phyloP scores from a whole-genome alignment of 2,888 invertebrate genomes.

The Globia sparganii region DNA sequence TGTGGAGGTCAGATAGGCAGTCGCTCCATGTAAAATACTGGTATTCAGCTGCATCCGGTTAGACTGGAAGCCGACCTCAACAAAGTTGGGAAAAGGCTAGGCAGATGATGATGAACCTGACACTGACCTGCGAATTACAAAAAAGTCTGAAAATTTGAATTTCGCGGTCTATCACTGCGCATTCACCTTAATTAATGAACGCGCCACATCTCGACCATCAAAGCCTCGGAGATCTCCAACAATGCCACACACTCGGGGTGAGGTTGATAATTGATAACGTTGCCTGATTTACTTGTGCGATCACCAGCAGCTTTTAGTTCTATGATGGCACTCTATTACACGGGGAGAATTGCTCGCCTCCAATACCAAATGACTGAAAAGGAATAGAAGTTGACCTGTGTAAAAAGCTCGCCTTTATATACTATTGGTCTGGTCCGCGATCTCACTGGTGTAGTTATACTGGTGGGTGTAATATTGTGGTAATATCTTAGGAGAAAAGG shows the following conservation, averaged over 20 bases:
- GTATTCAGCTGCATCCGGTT: too few species aligned
- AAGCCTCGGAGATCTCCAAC: background rate
- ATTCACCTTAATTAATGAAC: constrained; percentile 25
- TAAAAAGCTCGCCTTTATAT: background rate
- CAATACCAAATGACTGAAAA: background rate
- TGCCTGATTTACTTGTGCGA: background rate
- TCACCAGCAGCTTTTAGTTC: background rate
- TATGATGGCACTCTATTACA: background rate
- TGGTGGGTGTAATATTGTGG: background rate
- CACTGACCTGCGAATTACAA: too few species aligned
- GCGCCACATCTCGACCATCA: constrained; percentile 3
- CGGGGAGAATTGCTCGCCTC: too few species aligned
- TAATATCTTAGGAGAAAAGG: background rate
- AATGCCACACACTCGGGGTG: constrained; percentile 17
- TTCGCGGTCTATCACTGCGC: too few species aligned
- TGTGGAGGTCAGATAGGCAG: too few species aligned
- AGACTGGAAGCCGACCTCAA: too few species aligned
- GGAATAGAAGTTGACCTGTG: too few species aligned
- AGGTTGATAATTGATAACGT: constrained; percentile 19
- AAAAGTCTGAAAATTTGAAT: too few species aligned
- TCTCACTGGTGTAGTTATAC: background rate
- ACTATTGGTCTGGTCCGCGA: background rate
- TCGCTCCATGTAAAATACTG: too few species aligned
- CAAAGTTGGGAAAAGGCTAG: too few species aligned
- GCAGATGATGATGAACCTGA: too few species aligned